Evolutionary conservation across 2,797 vertebrate species (phyloP).

Genomic region (Fratercula arctica): DNA sequence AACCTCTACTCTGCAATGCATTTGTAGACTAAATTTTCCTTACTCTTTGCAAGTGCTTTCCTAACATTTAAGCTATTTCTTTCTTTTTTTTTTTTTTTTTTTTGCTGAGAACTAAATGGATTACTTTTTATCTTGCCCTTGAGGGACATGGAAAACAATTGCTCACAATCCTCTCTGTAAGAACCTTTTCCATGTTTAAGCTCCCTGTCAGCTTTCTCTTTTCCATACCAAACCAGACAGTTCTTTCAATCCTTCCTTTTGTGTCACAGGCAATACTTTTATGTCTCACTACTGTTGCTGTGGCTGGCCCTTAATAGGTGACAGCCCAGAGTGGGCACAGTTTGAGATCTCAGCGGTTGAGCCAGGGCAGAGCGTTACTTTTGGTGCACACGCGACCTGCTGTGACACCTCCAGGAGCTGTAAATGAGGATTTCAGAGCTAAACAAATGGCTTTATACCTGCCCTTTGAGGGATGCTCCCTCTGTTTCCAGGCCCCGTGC

Average conservation of each 20-base stretch:
- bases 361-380: neutral
- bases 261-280: neutral
- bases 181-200: neutral
- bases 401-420: neutral
- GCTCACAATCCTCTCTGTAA: neutral
- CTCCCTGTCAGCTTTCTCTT: neutral
- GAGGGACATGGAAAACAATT: slow-evolving; percentile 45
- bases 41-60: neutral
- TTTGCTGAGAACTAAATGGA: neutral
- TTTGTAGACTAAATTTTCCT: slow-evolving; percentile 9
- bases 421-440: neutral
- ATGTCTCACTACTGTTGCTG: neutral
- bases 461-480: neutral
- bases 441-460: neutral
- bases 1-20: neutral
- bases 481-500: neutral
- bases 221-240: neutral
- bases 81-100: neutral
- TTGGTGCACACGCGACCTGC: neutral
- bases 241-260: neutral
- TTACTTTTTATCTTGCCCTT: slow-evolving; percentile 53
- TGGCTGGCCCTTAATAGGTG: neutral
- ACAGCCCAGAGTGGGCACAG: neutral
- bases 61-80: neutral
- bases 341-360: neutral